phyloP scores from a whole-genome alignment of 2,113 vertebrate species.

The Merops nubicus region DNA sequence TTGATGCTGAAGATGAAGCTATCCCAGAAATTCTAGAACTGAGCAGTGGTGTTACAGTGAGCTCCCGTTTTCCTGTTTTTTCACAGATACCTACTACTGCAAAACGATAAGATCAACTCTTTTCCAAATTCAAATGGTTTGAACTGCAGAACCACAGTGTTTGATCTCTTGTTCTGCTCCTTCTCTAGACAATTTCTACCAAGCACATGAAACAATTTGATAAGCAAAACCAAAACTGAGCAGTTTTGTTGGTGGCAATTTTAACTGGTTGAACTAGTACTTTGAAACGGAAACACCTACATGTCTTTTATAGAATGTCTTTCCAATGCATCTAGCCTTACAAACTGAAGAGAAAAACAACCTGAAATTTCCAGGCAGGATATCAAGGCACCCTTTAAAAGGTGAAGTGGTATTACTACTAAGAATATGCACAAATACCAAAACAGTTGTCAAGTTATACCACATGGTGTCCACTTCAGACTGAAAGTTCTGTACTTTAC shows the following conservation, averaged over 20 bases:
- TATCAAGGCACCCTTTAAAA: neutral
- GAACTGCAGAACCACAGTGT: neutral
- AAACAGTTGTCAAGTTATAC: neutral
- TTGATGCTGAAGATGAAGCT: neutral
- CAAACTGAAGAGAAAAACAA: neutral
- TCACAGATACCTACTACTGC: neutral
- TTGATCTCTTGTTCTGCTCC: neutral
- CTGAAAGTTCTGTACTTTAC: neutral
- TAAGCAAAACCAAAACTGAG: neutral
- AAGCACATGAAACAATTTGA: neutral
- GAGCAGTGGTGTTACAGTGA: neutral
- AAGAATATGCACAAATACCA: neutral
- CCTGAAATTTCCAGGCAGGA: neutral
- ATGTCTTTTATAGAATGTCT: neutral
- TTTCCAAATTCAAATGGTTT: neutral
- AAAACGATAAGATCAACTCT: neutral
- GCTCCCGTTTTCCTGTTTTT: neutral
- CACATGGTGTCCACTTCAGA: neutral
- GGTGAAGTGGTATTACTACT: neutral
- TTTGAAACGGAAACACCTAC: neutral
- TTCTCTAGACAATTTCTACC: neutral
- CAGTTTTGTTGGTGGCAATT: neutral
- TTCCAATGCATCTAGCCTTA: neutral
- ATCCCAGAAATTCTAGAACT: neutral
- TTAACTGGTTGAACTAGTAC: neutral